Conservation (phyloP, 1,140 invertebrate genomes). For the Cotesia glomerata region DNA sequence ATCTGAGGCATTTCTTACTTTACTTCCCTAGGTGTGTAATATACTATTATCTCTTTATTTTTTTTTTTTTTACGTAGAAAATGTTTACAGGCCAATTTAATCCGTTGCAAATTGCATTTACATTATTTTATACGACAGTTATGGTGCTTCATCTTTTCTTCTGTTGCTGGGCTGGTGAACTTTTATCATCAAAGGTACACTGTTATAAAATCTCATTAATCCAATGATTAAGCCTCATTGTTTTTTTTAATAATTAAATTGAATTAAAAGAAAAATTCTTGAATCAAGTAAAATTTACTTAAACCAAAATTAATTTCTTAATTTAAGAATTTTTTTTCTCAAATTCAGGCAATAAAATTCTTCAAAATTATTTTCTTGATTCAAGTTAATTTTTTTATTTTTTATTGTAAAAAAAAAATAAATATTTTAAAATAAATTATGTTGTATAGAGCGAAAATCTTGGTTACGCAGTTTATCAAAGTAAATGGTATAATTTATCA, state of each 20-base stretch:
- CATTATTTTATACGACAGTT: not conserved
- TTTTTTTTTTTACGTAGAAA: not conserved
- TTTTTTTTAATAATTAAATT: not conserved
- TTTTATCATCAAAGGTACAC: conserved; percentile 26
- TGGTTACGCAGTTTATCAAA: conserved; percentile 38
- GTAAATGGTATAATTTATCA: conserved; percentile 42
- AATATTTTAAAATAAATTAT: too few relatives aligned
- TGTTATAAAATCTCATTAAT: not conserved
- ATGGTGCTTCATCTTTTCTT: conserved; percentile 25
- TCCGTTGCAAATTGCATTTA: conserved; percentile 13
- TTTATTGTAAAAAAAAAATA: too few relatives aligned
- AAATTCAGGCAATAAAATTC: too few relatives aligned
- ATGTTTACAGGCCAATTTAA: conserved; percentile 5
- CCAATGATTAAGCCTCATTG: not conserved
- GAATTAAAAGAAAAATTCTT: too few relatives aligned
- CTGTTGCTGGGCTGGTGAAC: conserved; percentile 34
- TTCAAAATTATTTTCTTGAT: too few relatives aligned
- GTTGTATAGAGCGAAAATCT: conserved; percentile 40
- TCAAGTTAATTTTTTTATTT: too few relatives aligned
- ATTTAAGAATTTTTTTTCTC: too few relatives aligned
- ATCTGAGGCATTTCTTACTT: too few relatives aligned
- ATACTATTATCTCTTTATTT: too few relatives aligned
- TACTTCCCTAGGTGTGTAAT: too few relatives aligned
- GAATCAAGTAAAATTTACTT: too few relatives aligned
- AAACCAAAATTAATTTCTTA: too few relatives aligned